Evolutionary conservation across 2,113 vertebrate genomes (phyloP).

Genomic region (Dipodomys ordii): DNA sequence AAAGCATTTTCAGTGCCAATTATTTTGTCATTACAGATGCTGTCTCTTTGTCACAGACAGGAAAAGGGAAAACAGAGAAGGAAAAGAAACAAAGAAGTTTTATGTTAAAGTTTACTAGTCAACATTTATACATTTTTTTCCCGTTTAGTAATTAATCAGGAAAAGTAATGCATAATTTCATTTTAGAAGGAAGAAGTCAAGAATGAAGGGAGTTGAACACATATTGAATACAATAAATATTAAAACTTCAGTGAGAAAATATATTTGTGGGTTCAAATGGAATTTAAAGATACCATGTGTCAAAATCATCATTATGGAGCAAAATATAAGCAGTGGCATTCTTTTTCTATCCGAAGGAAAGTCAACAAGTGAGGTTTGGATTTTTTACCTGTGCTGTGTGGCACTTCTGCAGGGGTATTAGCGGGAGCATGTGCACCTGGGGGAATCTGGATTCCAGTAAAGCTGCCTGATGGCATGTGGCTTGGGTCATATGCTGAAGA

Average conservation of each 20-base stretch:
- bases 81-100: neutral
- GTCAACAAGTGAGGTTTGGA: neutral
- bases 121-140: neutral
- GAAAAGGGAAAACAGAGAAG: slow-evolving; percentile 19
- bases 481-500: slow-evolving; percentile 83
- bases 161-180: slow-evolving; percentile 12
- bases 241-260: neutral
- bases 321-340: neutral
- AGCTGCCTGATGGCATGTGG: slow-evolving; percentile 86
- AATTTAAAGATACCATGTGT: neutral
- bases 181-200: slow-evolving; percentile 33
- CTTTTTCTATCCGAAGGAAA: neutral
- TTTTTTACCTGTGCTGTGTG: slow-evolving; percentile 90
- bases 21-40: slow-evolving; percentile 18
- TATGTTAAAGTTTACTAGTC: neutral
- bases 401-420: slow-evolving; percentile 97
- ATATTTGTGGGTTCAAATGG: neutral
- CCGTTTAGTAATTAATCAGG: slow-evolving; percentile 20
- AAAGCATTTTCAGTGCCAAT: slow-evolving; percentile 45
- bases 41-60: slow-evolving; percentile 35
- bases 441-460: slow-evolving; percentile 93
- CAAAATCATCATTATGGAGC: neutral
- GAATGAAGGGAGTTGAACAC: neutral
- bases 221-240: neutral
- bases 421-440: slow-evolving; percentile 97